These are phyloP conservation scores for Urophycis tenuis DNA, from an alignment of 2,797 vertebrate genomes.

Conservation along the genomic window DNA sequence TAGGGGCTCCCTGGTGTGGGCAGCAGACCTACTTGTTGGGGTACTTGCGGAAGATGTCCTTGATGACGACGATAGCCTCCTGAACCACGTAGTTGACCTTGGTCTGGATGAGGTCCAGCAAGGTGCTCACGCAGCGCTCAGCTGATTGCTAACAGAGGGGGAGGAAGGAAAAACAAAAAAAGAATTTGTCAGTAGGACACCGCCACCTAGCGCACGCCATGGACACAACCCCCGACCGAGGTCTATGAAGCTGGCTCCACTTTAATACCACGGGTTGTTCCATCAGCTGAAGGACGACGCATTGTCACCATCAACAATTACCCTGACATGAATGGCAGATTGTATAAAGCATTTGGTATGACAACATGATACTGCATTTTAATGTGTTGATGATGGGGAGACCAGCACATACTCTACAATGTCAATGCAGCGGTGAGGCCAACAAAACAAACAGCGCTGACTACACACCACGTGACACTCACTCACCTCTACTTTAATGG, in stretches of 20 bases:
- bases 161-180: not conserved
- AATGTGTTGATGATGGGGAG: not conserved
- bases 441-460: not conserved
- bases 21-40: slow-evolving; percentile 87
- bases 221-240: not conserved
- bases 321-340: not conserved
- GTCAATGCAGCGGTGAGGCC: not conserved
- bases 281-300: not conserved
- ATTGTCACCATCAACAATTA: not conserved
- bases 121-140: slow-evolving; percentile 90
- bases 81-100: slow-evolving; percentile 98
- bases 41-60: slow-evolving; percentile 98
- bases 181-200: slow-evolving; percentile 11
- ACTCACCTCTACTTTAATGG: slow-evolving; percentile 96
- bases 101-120: slow-evolving; percentile 94
- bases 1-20: not conserved
- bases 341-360: not conserved
- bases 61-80: slow-evolving; percentile 97
- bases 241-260: not conserved
- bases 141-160: slow-evolving; percentile 83
- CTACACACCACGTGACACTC: slow-evolving; percentile 13
- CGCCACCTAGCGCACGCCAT: slow-evolving; percentile 22
- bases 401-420: too few species aligned
- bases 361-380: not conserved
- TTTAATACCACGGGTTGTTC: not conserved